phyloP scores from a whole-genome alignment of 2,113 vertebrate species.

The Neodontobutis hainanensis region DNA sequence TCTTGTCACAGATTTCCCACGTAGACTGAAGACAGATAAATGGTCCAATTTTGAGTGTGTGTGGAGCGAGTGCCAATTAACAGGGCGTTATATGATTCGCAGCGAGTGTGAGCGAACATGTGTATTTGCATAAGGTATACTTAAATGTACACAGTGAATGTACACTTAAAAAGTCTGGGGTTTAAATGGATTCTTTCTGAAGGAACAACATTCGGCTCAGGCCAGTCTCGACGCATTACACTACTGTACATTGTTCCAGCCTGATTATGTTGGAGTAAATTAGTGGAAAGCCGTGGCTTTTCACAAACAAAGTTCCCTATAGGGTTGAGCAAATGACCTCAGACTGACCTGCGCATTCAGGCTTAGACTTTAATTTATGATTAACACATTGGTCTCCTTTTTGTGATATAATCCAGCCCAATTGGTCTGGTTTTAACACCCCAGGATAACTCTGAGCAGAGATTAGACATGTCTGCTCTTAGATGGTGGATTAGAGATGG shows the following conservation, averaged over 20 bases:
- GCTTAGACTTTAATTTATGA: conserved; percentile 70
- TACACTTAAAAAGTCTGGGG: conserved; percentile 2
- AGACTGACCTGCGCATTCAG: conserved; percentile 63
- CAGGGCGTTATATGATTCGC: conserved; percentile 13
- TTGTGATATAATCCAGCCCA: conserved; percentile 65
- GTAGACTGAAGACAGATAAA: conserved; percentile 56
- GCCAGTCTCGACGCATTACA: conserved; percentile 41
- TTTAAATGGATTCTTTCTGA: conserved; percentile 55
- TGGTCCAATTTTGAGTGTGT: conserved; percentile 23
- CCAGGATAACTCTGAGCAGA: conserved; percentile 52
- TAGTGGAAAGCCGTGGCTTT: conserved; percentile 56
- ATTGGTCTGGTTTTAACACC: conserved; percentile 65
- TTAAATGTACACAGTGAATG: conserved; percentile 35
- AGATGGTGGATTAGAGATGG: conserved; percentile 52
- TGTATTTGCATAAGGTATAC: conserved; percentile 41
- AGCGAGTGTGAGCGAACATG: conserved; percentile 10
- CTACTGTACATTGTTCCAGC: conserved; percentile 59
- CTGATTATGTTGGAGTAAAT: conserved; percentile 50
- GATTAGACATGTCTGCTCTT: conserved; percentile 57
- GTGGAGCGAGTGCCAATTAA: conserved; percentile 31
- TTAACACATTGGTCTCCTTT: conserved; percentile 67
- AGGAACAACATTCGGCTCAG: conserved; percentile 27
- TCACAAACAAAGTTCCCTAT: conserved; percentile 55
- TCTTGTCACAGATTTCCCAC: conserved; percentile 38
- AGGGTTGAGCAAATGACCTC: conserved; percentile 53